Percentiles rank a stretch among this genome's conserved stretches.
Evolutionary conservation across 2,797 vertebrate species (phyloP).

Genomic region (Poecilia wingei): DNA sequence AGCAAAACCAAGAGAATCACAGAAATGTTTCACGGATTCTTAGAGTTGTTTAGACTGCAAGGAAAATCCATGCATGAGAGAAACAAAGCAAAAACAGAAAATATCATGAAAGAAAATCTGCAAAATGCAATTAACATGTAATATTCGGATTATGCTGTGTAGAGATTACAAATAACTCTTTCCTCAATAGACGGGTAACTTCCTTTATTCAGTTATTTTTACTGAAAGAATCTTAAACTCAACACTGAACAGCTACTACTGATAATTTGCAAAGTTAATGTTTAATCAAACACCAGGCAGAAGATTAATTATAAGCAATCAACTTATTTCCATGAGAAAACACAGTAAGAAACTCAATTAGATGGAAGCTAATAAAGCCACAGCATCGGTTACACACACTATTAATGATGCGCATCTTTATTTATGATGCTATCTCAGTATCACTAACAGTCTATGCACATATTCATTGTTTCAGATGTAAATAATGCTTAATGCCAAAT

Average conservation of each 20-base stretch:
- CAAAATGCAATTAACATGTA: neutral
- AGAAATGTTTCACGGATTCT: neutral
- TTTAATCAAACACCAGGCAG: neutral
- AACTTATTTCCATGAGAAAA: neutral
- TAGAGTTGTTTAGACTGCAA: neutral
- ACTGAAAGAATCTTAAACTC: neutral
- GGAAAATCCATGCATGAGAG: neutral
- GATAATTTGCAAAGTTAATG: neutral
- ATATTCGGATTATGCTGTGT: neutral
- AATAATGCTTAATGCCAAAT: neutral
- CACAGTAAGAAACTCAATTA: neutral
- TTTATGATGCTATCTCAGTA: neutral
- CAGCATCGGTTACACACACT: neutral
- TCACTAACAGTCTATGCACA: neutral
- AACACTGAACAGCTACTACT: neutral
- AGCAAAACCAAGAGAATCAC: constrained; percentile 10
- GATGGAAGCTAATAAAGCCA: neutral
- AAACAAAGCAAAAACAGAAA: neutral
- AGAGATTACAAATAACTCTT: too few species aligned
- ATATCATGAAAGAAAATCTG: neutral
- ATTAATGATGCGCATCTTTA: neutral
- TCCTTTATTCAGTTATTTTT: neutral
- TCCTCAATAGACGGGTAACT: neutral
- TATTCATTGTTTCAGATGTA: neutral
- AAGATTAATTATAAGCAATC: neutral